These are phyloP conservation scores for Aphis craccivora DNA, from an alignment of 1,140 invertebrate species.

Conservation along the genomic window DNA sequence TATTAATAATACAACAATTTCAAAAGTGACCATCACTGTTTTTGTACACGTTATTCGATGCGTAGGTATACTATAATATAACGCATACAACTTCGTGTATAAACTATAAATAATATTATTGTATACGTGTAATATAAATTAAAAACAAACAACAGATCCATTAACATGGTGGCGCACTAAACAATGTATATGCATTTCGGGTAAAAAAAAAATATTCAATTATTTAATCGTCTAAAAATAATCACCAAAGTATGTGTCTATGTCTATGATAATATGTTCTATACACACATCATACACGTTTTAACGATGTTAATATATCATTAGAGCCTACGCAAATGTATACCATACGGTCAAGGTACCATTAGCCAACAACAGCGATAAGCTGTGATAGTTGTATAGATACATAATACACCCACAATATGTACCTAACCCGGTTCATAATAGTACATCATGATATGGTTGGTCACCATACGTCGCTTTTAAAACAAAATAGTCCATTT, in stretches of 20 bases:
- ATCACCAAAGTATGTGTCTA: neutral
- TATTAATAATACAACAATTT: neutral
- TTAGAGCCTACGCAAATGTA: neutral
- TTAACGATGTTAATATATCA: neutral
- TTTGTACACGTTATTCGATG: neutral
- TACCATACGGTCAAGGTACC: neutral
- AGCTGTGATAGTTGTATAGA: too few relatives aligned
- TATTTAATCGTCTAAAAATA: constrained; percentile 10
- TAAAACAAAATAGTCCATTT: too few relatives aligned
- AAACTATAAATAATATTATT: neutral
- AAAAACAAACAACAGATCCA: constrained; percentile 3
- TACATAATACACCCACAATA: too few relatives aligned
- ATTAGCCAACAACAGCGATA: too few relatives aligned
- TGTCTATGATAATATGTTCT: neutral
- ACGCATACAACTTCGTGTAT: neutral
- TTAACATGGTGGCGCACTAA: neutral
- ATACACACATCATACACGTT: neutral
- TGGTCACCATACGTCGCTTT: too few relatives aligned
- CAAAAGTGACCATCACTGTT: neutral
- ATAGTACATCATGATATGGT: too few relatives aligned
- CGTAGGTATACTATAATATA: neutral
- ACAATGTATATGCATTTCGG: neutral
- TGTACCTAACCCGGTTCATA: too few relatives aligned
- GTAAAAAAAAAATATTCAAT: neutral
- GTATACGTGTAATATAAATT: neutral